Evolutionary conservation across 2,113 vertebrate genomes (phyloP).

Genomic region (Eudyptes chrysolophus): DNA sequence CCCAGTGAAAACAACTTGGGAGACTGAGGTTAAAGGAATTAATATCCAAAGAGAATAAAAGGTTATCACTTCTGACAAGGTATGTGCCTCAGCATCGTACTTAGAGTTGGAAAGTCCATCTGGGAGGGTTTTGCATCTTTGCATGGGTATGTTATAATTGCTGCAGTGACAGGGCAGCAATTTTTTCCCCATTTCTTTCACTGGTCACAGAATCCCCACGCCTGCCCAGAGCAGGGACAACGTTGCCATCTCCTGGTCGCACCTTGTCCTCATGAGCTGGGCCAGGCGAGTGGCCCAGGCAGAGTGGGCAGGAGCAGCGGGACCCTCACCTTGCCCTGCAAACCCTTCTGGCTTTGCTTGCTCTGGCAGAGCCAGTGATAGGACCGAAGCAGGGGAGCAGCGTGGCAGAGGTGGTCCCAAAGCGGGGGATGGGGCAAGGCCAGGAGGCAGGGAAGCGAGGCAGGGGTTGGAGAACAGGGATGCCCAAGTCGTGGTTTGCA

Average conservation of each 20-base stretch:
- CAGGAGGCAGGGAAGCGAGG: background rate
- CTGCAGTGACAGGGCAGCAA: fast-evolving
- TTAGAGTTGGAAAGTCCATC: background rate
- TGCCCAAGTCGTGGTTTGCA: background rate
- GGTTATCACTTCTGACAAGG: background rate
- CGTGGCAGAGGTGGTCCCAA: background rate
- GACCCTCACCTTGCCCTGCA: background rate
- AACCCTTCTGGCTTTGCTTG: background rate
- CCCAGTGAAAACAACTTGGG: background rate
- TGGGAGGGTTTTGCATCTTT: background rate
- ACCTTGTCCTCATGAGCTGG: background rate
- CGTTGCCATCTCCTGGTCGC: background rate
- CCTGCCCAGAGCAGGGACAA: background rate
- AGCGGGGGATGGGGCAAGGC: background rate
- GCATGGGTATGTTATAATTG: fast-evolving
- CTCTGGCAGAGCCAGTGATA: background rate
- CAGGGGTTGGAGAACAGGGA: background rate
- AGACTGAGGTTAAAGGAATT: background rate
- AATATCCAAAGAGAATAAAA: background rate
- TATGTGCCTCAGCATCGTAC: background rate
- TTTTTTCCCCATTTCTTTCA: background rate
- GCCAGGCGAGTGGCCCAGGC: fast-evolving
- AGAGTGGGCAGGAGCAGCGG: background rate
- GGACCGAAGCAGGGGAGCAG: background rate
- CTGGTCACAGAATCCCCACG: background rate